A percentile compares a stretch with the other conserved stretches of the same genome.
Evolutionary conservation across 2,888 invertebrate species (phyloP).

Genomic region (Slavum lentiscoides): DNA sequence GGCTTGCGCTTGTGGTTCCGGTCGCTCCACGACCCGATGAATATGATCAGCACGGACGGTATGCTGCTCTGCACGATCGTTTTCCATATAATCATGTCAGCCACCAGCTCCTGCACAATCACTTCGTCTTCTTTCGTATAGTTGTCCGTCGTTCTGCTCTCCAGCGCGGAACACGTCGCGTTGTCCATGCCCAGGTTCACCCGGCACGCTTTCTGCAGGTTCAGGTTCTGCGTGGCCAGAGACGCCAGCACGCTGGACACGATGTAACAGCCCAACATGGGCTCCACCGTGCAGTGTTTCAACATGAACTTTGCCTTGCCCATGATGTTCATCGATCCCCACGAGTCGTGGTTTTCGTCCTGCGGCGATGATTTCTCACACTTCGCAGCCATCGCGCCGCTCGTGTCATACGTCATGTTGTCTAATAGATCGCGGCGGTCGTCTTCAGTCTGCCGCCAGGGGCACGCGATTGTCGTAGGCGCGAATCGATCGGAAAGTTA

Average conservation of each 20-base stretch:
- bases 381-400: constrained; percentile 1
- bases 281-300: constrained; percentile 74
- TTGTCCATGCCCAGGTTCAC: constrained; percentile 76
- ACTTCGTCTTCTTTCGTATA: constrained; percentile 66
- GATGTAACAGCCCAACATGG: constrained; percentile 75
- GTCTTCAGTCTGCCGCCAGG: too few relatives aligned
- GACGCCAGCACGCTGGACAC: constrained; percentile 69
- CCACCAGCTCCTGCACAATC: constrained; percentile 74
- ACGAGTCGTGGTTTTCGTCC: constrained; percentile 31
- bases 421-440: too few relatives aligned
- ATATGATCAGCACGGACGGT: constrained; percentile 79
- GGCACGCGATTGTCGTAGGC: too few relatives aligned
- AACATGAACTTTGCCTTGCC: constrained; percentile 62
- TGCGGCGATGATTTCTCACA: constrained; percentile 4
- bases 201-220: constrained; percentile 83
- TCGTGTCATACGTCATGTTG: constrained; percentile 38
- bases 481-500: too few relatives aligned
- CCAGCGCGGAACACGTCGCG: constrained; percentile 76
- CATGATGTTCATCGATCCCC: constrained; percentile 33
- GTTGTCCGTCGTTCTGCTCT: constrained; percentile 71
- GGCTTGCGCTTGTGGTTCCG: constrained; percentile 72
- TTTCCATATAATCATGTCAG: constrained; percentile 83
- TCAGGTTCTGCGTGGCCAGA: constrained; percentile 80
- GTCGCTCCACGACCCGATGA: constrained; percentile 73
- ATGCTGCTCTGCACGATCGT: constrained; percentile 80